A percentile compares a stretch with the other conserved stretches of the same genome.
Evolutionary conservation across 2,113 vertebrate genomes (phyloP).

Genomic region (Fregata magnificens): DNA sequence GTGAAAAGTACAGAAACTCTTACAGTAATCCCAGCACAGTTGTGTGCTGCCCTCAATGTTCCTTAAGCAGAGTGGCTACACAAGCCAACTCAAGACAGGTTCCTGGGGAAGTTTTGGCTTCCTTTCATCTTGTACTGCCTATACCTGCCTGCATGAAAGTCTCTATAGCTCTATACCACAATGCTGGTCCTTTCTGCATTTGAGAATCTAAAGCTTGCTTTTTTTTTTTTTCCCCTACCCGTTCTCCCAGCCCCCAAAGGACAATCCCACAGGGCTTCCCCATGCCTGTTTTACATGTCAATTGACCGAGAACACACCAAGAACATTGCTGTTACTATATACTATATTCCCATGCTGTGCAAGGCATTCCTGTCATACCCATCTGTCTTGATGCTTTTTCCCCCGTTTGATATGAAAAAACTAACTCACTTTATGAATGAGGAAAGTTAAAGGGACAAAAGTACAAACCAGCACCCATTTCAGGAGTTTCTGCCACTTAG

Average conservation of each 20-base stretch:
- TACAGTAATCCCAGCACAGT: background rate
- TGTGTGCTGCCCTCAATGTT: background rate
- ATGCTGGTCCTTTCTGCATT: background rate
- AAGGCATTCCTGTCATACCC: background rate
- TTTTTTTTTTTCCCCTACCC: background rate
- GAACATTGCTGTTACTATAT: background rate
- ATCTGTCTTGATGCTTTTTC: background rate
- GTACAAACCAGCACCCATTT: background rate
- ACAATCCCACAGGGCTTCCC: background rate
- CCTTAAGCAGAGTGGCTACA: background rate
- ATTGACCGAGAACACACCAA: background rate
- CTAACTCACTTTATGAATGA: background rate
- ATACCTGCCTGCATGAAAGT: background rate
- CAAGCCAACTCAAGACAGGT: background rate
- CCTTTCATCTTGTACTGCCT: background rate
- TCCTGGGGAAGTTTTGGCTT: background rate
- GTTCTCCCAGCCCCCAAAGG: background rate
- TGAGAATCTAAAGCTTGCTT: background rate
- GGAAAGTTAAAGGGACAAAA: background rate
- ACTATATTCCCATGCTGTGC: background rate
- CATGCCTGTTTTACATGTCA: background rate
- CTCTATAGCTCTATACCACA: background rate
- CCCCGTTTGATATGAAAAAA: accelerated
- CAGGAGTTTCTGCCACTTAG: background rate
- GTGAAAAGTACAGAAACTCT: background rate